phyloP scores from a whole-genome alignment of 2,888 invertebrate genomes.

The Scelioninae gen. 2 region DNA sequence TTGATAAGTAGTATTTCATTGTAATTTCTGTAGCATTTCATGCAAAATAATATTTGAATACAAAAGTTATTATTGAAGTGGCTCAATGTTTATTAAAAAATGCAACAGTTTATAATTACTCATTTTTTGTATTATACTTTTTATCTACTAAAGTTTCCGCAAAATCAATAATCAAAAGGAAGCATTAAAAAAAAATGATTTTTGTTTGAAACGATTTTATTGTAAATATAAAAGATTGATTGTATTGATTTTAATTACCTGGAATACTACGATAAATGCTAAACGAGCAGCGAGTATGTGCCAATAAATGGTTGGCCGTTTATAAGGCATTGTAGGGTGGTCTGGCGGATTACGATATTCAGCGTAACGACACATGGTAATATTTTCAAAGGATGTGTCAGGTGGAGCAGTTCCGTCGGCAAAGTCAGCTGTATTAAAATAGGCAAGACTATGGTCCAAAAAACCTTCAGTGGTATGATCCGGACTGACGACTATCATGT shows the following conservation, averaged over 20 bases:
- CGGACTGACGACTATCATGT: constrained; percentile 77
- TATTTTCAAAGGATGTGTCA: constrained; percentile 68
- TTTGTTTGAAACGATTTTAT: too few relatives aligned
- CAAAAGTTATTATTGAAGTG: too few relatives aligned
- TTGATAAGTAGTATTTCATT: too few relatives aligned
- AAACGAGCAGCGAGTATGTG: constrained; percentile 92
- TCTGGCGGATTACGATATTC: constrained; percentile 88
- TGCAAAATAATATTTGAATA: too few relatives aligned
- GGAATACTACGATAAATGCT: constrained; percentile 94
- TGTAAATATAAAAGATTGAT: background rate
- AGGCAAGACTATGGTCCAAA: constrained; percentile 78
- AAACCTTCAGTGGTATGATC: constrained; percentile 77
- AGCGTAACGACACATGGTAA: constrained; percentile 80
- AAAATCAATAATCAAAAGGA: too few relatives aligned
- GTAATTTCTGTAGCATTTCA: too few relatives aligned
- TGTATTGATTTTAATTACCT: constrained; percentile 80
- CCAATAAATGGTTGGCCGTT: constrained; percentile 88
- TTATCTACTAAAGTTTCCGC: too few relatives aligned
- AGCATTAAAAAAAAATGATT: too few relatives aligned
- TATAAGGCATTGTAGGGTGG: constrained; percentile 78
- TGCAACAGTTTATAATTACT: too few relatives aligned
- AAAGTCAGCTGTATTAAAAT: constrained; percentile 81
- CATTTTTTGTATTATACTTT: background rate
- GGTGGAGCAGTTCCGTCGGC: constrained; percentile 71
- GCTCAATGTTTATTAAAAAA: too few relatives aligned